Evolutionary conservation across 2,113 vertebrate genomes (phyloP), one percentile per base, ranked within the genome.

Genomic region (Meles meles): DNA sequence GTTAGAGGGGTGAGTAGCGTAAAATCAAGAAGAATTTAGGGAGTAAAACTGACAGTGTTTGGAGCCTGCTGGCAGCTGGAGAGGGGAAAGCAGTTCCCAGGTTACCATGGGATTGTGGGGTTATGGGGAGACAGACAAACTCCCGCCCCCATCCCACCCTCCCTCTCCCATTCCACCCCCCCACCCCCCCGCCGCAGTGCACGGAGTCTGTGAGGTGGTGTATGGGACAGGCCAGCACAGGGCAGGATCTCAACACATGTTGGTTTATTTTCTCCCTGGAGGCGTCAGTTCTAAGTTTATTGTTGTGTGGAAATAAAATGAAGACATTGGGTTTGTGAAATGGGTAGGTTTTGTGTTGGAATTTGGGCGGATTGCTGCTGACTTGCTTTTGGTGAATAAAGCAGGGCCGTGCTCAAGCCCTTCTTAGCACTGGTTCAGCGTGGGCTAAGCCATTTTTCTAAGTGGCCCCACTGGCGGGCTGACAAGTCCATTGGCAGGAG

Each of bases 141-240:
- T 0, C 59, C 25, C 1, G 52, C 57, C 57, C 55, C 57, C 57
- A 9, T 25, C 23, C 59, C 59, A 9, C 8, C 57, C 1, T 8
- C 23, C 59, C 23, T 25, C 0, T 55, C 6, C 11, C 0, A 18
- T 55, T 25, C 21, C 21, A 1, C 0, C 2, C 17, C 1, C 0
- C 0, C 7, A 8, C 0, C 0, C 0, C 39, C 23, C n/a, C n/a
- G 2, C 25, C 4, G 61, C 59, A 7, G 6, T 0, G 5, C 34
- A 10, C 3, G 4, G 12, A 5, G 55, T 20, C 18, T 34, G 6
- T 1, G 3, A 65, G 57, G 42, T 21, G 42, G 39, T 7, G 2
- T 0, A 12, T 5, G 42, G 15, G 25, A 67, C n/a, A 7, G 10
- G 3, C 37, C 44, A 57, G 27, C 3, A 25, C 17, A 27, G 0